A percentile compares a stretch with the other conserved stretches of the same genome.
These are phyloP conservation scores for Gonocerus acuteangulatus DNA, from an alignment of 2,888 invertebrate species.

Conservation along the genomic window DNA sequence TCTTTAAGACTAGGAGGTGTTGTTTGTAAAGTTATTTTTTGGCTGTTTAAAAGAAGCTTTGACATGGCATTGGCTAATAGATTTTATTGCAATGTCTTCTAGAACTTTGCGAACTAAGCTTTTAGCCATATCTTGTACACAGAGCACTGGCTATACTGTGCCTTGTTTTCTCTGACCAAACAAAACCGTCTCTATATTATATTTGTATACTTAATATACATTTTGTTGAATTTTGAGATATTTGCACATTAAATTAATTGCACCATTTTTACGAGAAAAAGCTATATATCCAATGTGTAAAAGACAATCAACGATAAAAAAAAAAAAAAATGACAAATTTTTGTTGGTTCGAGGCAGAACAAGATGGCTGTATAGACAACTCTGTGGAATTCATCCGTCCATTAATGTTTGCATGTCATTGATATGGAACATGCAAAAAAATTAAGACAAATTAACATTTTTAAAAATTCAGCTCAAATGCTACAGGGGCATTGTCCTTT, in stretches of 20 bases:
- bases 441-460: constrained; percentile 33
- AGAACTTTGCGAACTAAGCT: constrained; percentile 32
- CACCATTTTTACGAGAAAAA: constrained; percentile 23
- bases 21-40: constrained; percentile 30
- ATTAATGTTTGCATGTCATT: constrained; percentile 35
- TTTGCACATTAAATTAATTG: constrained; percentile 26
- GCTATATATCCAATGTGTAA: constrained; percentile 10
- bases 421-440: constrained; percentile 29
- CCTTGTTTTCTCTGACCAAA: constrained; percentile 25
- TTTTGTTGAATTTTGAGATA: constrained; percentile 22
- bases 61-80: constrained; percentile 25
- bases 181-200: constrained; percentile 25
- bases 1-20: constrained; percentile 27
- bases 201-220: constrained; percentile 14
- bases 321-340: constrained; percentile 1
- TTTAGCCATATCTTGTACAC: constrained; percentile 31
- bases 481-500: constrained; percentile 37
- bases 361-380: constrained; percentile 26
- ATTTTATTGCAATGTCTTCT: constrained; percentile 25
- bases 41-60: constrained; percentile 33
- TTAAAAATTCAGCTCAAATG: constrained; percentile 38
- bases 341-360: constrained; percentile 19
- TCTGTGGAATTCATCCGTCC: constrained; percentile 39
- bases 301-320: constrained; percentile 26
- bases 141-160: constrained; percentile 26